Conservation (phyloP, 2,888 invertebrate species). For the Brachypterus glaber region DNA sequence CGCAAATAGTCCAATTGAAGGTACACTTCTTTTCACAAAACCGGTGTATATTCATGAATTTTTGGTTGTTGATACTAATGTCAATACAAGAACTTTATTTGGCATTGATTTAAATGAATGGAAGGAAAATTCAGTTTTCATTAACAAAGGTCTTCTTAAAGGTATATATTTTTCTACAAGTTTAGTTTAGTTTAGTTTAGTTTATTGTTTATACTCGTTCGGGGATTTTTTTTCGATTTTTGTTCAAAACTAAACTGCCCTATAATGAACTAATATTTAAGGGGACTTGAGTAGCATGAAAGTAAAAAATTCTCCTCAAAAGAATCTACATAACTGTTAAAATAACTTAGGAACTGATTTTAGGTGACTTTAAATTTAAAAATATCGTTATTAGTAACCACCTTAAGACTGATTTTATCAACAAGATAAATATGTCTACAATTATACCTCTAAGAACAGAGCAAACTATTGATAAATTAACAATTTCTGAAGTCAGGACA, state of each 20-base stretch:
- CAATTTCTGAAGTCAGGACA: slow-evolving; percentile 33
- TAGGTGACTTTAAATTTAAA: slow-evolving; percentile 40
- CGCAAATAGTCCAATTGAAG: slow-evolving; percentile 30
- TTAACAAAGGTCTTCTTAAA: slow-evolving; percentile 35
- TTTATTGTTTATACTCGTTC: too few species aligned
- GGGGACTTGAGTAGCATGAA: too few species aligned
- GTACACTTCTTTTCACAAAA: slow-evolving; percentile 35
- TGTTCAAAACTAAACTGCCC: too few species aligned
- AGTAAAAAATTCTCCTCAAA: too few species aligned
- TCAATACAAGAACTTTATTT: slow-evolving; percentile 34
- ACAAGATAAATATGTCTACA: slow-evolving; percentile 39
- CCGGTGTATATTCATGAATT: slow-evolving; percentile 27
- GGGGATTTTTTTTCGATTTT: too few species aligned
- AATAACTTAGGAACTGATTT: too few species aligned
- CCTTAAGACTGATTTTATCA: slow-evolving; percentile 40
- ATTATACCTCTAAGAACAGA: slow-evolving; percentile 42
- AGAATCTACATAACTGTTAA: too few species aligned
- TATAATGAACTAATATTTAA: too few species aligned
- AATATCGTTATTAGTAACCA: slow-evolving; percentile 38
- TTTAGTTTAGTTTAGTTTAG: too few species aligned
- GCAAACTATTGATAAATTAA: slow-evolving; percentile 39
- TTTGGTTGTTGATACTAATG: slow-evolving; percentile 25
- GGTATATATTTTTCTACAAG: too few species aligned
- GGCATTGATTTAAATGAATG: slow-evolving; percentile 39
- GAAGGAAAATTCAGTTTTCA: slow-evolving; percentile 39